Base-by-base conservation (phyloP, 2,113 vertebrate genomes). In the Turnix velox region DNA sequence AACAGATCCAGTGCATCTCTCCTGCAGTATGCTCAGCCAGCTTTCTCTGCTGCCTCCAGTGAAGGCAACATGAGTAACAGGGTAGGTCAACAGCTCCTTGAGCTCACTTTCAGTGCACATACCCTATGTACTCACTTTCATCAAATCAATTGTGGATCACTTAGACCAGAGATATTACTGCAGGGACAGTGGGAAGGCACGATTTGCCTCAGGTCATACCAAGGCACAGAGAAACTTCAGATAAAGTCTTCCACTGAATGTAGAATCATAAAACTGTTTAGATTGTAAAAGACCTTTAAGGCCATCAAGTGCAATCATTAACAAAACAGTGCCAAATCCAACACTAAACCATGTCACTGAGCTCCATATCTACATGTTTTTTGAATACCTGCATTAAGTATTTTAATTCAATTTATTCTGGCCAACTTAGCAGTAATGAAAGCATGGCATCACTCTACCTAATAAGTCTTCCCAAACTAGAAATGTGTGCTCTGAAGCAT, bases 51-150 rank as follows among this genome's bases (percentile, higher is more conserved):
- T 54, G 61, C 33, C 24, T 55, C 39, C 2, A 0, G 40, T 22
- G 28, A 69, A 63, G 61, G 48, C 14, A 45, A 46, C 2, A 0
- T 0, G 0, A 51, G 17, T 9, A 43, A 28, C 30, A n/a, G 31
- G 4, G 13, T 22, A 49, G 77, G 22, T 14, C 16, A 19, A 23
- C 28, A 69, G n/a, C 73, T 42, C n/a, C 30, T 45, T 1, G 1
- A 6, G 9, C 30, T 48, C 35, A 11, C 18, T 59, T 74, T 22
- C 40, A 58, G 2, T 39, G 22, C 20, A 49, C 31, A 69, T 51
- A 42, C 17, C 12, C n/a, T n/a, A n/a, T n/a, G n/a, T n/a, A n/a
- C n/a, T n/a, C n/a, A n/a, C n/a, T n/a, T n/a, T n/a, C n/a, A n/a
- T n/a, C 90, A 66, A 82, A 84, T 25, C 40, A 27, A 74, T 37